A percentile compares a stretch with the other conserved stretches of the same genome.
phyloP scores from a whole-genome alignment of 2,888 invertebrate genomes.

The Temnothorax ravouxi region DNA sequence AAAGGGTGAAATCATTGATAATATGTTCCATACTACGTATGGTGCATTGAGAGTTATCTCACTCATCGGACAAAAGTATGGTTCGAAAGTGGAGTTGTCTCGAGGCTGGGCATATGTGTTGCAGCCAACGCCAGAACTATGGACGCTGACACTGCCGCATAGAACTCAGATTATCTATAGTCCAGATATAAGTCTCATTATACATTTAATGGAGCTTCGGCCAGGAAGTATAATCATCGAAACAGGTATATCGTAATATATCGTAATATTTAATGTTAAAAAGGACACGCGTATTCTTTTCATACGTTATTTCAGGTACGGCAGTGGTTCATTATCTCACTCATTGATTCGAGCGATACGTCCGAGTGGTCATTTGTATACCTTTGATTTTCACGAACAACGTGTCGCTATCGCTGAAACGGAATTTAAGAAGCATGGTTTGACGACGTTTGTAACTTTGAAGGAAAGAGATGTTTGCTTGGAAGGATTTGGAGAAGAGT shows the following conservation, averaged over 20 bases:
- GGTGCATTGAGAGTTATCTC: no score
- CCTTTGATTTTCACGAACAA: conserved; percentile 98
- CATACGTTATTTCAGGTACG: conserved; percentile 91
- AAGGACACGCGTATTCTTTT: neutral
- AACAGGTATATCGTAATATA: conserved; percentile 89
- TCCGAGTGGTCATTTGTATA: conserved; percentile 96
- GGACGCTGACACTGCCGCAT: no score
- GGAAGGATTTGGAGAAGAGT: conserved; percentile 93
- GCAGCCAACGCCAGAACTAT: no score
- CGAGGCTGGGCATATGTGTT: no score
- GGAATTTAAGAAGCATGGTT: conserved; percentile 94
- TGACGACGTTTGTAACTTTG: conserved; percentile 93
- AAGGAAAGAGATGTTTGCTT: conserved; percentile 95
- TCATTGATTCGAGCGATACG: conserved; percentile 95
- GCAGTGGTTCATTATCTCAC: conserved; percentile 98
- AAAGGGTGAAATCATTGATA: no score
- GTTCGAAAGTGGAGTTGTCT: no score
- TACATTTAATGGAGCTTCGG: conserved; percentile 94
- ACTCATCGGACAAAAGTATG: no score
- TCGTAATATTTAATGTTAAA: neutral
- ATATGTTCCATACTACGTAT: no score
- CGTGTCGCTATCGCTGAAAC: conserved; percentile 92
- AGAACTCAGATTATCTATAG: conserved; percentile 98
- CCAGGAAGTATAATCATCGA: conserved; percentile 97
- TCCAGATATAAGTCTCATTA: conserved; percentile 97